phyloP scores from a whole-genome alignment of 2,113 vertebrate genomes.

The Raphicerus campestris region DNA sequence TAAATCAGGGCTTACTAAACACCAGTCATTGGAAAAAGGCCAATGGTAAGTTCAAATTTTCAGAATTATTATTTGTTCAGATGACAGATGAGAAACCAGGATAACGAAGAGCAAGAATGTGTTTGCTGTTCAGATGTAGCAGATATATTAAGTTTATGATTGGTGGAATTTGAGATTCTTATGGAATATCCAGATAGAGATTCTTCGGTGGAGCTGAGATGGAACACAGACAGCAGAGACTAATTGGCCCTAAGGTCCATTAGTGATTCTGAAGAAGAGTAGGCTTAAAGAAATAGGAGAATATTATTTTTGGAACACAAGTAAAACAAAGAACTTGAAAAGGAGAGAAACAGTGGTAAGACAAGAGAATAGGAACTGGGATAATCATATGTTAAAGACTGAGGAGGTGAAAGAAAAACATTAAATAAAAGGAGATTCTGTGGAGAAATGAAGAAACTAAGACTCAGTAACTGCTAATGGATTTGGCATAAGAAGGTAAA shows the following conservation, averaged over 20 bases:
- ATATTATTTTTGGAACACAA: not conserved
- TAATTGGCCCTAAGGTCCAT: not conserved
- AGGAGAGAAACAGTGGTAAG: not conserved
- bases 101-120: not conserved
- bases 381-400: not conserved
- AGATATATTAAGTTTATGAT: not conserved
- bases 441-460: not conserved
- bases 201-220: not conserved
- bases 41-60: not conserved
- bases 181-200: not conserved
- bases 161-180: not conserved
- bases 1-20: not conserved
- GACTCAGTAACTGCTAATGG: not conserved
- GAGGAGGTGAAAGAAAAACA: not conserved
- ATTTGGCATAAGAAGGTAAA: not conserved
- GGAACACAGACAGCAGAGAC: not conserved
- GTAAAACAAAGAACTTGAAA: not conserved
- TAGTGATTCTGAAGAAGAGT: not conserved
- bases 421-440: not conserved
- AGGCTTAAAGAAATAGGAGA: not conserved
- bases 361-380: not conserved
- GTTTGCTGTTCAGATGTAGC: not conserved
- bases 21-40: not conserved
- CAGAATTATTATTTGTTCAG: not conserved
- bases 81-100: not conserved